phyloP scores from a whole-genome alignment of 2,888 invertebrate genomes.

The Dioctria rufipes region DNA sequence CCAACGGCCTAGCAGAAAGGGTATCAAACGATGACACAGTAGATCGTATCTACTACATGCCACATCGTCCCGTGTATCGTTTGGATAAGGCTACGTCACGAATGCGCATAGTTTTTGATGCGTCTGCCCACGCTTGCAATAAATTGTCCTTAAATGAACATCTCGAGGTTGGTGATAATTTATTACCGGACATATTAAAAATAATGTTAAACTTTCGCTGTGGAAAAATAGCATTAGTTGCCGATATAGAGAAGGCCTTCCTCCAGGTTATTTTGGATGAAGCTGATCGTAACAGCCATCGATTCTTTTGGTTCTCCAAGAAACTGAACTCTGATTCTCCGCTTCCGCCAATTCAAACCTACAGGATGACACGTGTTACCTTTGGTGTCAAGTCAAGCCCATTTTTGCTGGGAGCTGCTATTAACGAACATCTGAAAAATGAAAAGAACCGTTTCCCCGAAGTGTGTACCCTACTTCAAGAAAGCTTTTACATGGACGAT shows the following conservation, averaged over 20 bases:
- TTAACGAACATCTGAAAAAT: conserved; percentile 31
- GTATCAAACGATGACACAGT: too few species aligned
- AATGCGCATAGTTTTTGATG: neutral
- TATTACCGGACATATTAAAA: neutral
- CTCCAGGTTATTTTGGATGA: neutral
- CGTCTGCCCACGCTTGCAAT: neutral
- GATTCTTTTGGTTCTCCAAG: neutral
- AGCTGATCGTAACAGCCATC: neutral
- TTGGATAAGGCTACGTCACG: neutral
- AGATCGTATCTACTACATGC: neutral
- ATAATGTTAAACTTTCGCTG: conserved; percentile 8
- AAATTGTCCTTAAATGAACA: conserved; percentile 8
- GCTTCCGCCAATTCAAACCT: conserved; percentile 5
- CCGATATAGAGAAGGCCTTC: conserved; percentile 2
- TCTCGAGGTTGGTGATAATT: conserved; percentile 22
- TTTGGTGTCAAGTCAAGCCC: conserved; percentile 54
- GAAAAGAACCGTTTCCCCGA: conserved; percentile 3
- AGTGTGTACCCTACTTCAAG: neutral
- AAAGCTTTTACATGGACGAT: conserved; percentile 53
- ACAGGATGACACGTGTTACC: conserved; percentile 51
- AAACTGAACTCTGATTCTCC: neutral
- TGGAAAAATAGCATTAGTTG: conserved; percentile 15
- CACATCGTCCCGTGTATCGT: conserved; percentile 4
- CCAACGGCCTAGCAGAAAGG: too few species aligned
- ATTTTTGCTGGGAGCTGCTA: conserved; percentile 39